These are phyloP conservation scores for Phalera bucephala DNA, from an alignment of 2,888 invertebrate species.

Conservation along the genomic window DNA sequence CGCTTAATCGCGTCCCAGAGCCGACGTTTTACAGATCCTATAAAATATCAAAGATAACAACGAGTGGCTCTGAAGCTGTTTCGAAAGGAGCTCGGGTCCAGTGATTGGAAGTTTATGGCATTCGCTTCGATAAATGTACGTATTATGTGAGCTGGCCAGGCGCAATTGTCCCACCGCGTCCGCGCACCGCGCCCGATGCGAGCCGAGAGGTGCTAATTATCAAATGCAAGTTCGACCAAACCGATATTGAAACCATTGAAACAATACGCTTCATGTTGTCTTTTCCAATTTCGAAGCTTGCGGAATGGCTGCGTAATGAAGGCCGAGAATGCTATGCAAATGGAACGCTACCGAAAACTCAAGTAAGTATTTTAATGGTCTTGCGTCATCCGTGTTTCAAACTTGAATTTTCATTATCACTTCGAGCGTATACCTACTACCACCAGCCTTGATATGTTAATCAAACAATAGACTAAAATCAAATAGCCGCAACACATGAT, in stretches of 20 bases:
- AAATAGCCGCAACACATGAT: conserved; percentile 72
- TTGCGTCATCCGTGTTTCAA: conserved; percentile 80
- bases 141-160: conserved; percentile 55
- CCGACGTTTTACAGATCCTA: conserved; percentile 81
- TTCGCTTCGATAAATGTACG: conserved; percentile 69
- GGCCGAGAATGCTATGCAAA: conserved; percentile 78
- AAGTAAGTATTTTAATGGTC: conserved; percentile 78
- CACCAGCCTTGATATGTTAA: conserved; percentile 80
- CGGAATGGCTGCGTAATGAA: conserved; percentile 80
- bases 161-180: conserved; percentile 51
- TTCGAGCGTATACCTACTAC: conserved; percentile 71
- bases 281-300: conserved; percentile 81
- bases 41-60: conserved; percentile 82
- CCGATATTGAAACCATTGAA: conserved; percentile 81
- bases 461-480: conserved; percentile 80
- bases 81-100: conserved; percentile 56
- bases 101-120: conserved; percentile 79
- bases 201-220: conserved; percentile 78
- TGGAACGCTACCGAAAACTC: conserved; percentile 78
- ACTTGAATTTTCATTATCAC: conserved; percentile 84
- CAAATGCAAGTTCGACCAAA: conserved; percentile 76
- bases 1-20: conserved; percentile 73
- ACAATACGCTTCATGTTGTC: conserved; percentile 78
- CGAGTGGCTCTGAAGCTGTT: conserved; percentile 65
- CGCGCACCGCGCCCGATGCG: conserved; percentile 42